Evolutionary conservation across 2,113 vertebrate genomes (phyloP), one percentile per base, ranked within the genome.

Genomic region (Paradoxurus hermaphroditus): DNA sequence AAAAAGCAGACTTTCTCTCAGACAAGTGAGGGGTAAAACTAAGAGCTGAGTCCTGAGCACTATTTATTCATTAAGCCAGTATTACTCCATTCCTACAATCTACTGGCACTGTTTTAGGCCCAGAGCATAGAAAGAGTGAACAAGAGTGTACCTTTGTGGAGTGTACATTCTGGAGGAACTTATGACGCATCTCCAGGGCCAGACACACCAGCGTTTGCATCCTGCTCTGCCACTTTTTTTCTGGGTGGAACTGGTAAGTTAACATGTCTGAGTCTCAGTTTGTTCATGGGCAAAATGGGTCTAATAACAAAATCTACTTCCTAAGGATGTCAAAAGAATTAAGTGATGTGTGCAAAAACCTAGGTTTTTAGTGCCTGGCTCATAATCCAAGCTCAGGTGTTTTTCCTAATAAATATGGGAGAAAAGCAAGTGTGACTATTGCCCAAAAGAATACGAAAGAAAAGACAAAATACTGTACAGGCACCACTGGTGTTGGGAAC

Each of bases 331-430:
- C 90, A 72, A 81, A 90, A 90, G 34, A 96, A 94, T 77, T 34
- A 82, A 92, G 86, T 51, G 65, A 84, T 27, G 7, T 27, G 77
- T 46, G 53, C 1, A 59, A 89, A 59, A 91, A 56, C 62, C 75
- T 90, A 62, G 36, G n/a, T 68, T 92, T 94, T 95, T 31, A 49
- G 67, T 27, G 31, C 19, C 86, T 93, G 73, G 39, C 46, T 97
- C 86, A 97, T 79, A 96, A 90, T 29, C 63, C 44, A 81, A 91
- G 46, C 62, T 95, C 79, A 94, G 67, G 11, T 63, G 23, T n/a
- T 63, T 96, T 92, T 75, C 63, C 51, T 94, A 93, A 91, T 53
- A 89, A 89, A 78, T 83, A 96, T 86, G 41, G 70, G 39, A 62
- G 62, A 86, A 93, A 94, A 68, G 77, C 36, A 97, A 94, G 19